Evolutionary conservation across 2,113 vertebrate species (phyloP).

Genomic region (Elanoides forficatus): DNA sequence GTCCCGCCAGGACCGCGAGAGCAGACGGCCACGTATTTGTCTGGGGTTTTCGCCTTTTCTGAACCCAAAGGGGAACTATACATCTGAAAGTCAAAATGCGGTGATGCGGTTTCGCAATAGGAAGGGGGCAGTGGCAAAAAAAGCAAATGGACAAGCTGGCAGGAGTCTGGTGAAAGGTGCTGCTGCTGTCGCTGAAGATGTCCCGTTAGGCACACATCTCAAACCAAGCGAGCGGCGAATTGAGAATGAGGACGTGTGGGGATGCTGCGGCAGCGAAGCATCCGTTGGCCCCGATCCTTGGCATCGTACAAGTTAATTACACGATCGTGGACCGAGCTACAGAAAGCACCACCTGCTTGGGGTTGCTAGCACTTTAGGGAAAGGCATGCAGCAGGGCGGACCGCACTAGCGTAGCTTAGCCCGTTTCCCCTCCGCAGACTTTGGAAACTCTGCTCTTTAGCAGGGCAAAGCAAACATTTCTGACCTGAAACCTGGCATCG

Average conservation of each 20-base stretch:
- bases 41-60: neutral
- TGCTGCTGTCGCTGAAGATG: neutral
- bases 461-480: neutral
- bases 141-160: neutral
- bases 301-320: rapidly evolving
- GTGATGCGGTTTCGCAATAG: rapidly evolving
- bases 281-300: rapidly evolving
- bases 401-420: neutral
- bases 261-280: neutral
- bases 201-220: rapidly evolving
- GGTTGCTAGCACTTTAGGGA: rapidly evolving
- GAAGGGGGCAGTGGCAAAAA: rapidly evolving
- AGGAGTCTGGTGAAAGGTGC: neutral
- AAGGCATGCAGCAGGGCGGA: rapidly evolving
- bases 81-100: rapidly evolving
- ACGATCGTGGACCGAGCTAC: rapidly evolving
- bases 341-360: rapidly evolving
- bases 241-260: rapidly evolving
- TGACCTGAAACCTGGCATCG: rapidly evolving
- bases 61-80: rapidly evolving
- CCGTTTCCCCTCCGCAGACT: neutral
- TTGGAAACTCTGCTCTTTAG: neutral
- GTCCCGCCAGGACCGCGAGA: neutral
- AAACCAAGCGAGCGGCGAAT: rapidly evolving
- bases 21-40: rapidly evolving